Percentiles rank a stretch among this genome's conserved stretches.
Evolutionary conservation across 1,140 invertebrate genomes (phyloP).

Genomic region (Zaprionus lachaisei): DNA sequence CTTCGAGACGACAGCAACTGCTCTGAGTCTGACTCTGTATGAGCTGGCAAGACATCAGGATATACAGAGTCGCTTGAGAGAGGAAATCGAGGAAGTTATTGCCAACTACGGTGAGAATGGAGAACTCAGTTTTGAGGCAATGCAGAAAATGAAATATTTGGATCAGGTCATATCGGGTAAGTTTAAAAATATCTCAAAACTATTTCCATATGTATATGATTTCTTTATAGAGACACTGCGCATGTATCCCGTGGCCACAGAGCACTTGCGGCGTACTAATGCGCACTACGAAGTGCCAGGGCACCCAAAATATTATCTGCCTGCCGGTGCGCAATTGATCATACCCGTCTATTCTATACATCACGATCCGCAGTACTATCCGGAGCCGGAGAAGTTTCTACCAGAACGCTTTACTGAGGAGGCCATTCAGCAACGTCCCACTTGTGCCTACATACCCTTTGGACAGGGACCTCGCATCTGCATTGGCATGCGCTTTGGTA

Average conservation of each 20-base stretch:
- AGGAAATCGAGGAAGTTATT: constrained; percentile 86
- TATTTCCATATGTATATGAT: background rate
- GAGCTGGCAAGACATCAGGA: constrained; percentile 87
- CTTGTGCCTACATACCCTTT: constrained; percentile 88
- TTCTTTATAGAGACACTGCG: constrained; percentile 87
- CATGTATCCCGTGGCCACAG: constrained; percentile 87
- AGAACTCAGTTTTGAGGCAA: constrained; percentile 83
- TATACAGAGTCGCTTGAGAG: constrained; percentile 86
- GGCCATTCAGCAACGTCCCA: constrained; percentile 85
- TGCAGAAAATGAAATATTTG: constrained; percentile 87
- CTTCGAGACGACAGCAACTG: constrained; percentile 85
- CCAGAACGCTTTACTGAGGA: constrained; percentile 87
- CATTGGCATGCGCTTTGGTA: constrained; percentile 85
- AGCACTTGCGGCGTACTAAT: constrained; percentile 86
- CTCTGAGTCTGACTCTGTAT: constrained; percentile 86
- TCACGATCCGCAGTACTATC: constrained; percentile 86
- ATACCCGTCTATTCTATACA: constrained; percentile 84
- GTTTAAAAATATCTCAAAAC: background rate
- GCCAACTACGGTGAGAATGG: constrained; percentile 65
- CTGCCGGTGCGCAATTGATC: constrained; percentile 59
- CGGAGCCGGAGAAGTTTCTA: constrained; percentile 85
- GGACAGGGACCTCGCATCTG: constrained; percentile 89
- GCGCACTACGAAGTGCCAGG: constrained; percentile 86
- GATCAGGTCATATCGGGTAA: constrained; percentile 85
- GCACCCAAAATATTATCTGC: constrained; percentile 80